These are phyloP conservation scores for Zaprionus camerounensis DNA, from an alignment of 1,140 invertebrate genomes.

Conservation along the genomic window DNA sequence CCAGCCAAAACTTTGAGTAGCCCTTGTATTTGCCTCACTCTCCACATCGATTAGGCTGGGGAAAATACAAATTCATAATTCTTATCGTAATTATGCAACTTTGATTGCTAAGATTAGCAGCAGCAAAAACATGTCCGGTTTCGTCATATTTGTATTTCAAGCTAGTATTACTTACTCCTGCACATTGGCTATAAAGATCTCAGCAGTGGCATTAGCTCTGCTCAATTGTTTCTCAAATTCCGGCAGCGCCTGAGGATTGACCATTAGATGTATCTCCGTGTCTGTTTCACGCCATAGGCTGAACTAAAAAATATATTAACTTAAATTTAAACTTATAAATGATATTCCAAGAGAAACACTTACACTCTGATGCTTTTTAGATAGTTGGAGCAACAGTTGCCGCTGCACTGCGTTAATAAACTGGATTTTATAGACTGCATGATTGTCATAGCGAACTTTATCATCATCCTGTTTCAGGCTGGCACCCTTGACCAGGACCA, in stretches of 20 bases:
- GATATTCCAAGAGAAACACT: conserved; percentile 10
- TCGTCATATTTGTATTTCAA: neutral
- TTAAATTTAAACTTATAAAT: neutral
- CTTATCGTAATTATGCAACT: conserved; percentile 1
- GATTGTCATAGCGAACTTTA: conserved; percentile 66
- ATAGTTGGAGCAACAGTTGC: conserved; percentile 34
- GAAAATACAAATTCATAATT: neutral
- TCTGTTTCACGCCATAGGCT: conserved; percentile 53
- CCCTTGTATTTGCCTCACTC: conserved; percentile 12
- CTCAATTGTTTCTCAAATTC: conserved; percentile 32
- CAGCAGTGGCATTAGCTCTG: conserved; percentile 23
- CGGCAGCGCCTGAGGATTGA: conserved; percentile 37
- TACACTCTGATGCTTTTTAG: conserved; percentile 37
- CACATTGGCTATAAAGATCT: conserved; percentile 63
- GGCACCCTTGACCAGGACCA: neutral
- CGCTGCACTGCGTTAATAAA: conserved; percentile 44
- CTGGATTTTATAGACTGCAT: conserved; percentile 59
- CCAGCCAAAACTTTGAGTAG: conserved; percentile 72
- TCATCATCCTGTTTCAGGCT: conserved; percentile 22
- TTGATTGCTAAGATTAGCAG: conserved; percentile 4
- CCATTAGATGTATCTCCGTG: conserved; percentile 60
- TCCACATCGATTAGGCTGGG: conserved; percentile 49
- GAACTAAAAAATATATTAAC: conserved; percentile 39
- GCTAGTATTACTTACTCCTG: conserved; percentile 55
- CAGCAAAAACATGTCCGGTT: neutral